Percentiles rank a stretch among this genome's conserved stretches.
These are phyloP conservation scores for Apteryx owenii DNA, from an alignment of 2,113 vertebrate genomes.

Conservation along the genomic window DNA sequence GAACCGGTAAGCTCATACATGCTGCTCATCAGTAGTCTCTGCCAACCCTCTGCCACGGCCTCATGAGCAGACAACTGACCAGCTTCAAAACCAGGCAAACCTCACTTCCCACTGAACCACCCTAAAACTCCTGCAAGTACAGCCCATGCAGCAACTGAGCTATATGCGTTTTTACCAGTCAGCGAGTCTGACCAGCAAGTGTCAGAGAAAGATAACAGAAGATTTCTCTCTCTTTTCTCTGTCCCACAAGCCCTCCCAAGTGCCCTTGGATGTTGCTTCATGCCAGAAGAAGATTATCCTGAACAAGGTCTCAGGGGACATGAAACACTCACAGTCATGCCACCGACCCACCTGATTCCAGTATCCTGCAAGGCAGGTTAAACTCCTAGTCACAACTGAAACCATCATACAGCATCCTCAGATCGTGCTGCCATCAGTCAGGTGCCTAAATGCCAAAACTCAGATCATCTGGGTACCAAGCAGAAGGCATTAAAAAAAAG, in stretches of 20 bases:
- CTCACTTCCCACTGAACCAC: not conserved
- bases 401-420: not conserved
- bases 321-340: not conserved
- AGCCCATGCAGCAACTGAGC: not conserved
- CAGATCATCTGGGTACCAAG: not conserved
- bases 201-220: not conserved
- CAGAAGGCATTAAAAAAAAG: not conserved
- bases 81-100: not conserved
- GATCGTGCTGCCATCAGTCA: not conserved
- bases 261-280: rapidly evolving
- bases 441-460: not conserved
- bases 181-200: not conserved
- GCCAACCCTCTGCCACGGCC: not conserved
- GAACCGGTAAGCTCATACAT: rapidly evolving
- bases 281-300: not conserved
- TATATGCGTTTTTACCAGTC: not conserved
- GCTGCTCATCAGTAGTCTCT: rapidly evolving
- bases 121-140: not conserved
- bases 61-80: not conserved
- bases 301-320: not conserved
- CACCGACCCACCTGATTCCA: not conserved
- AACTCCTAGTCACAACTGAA: not conserved
- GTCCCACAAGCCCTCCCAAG: not conserved
- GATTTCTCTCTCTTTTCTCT: not conserved
- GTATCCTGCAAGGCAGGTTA: not conserved